Evolutionary conservation across 64 coral and sea anemone species (phyloP).

Genomic region (Astreopora myriophthalma): DNA sequence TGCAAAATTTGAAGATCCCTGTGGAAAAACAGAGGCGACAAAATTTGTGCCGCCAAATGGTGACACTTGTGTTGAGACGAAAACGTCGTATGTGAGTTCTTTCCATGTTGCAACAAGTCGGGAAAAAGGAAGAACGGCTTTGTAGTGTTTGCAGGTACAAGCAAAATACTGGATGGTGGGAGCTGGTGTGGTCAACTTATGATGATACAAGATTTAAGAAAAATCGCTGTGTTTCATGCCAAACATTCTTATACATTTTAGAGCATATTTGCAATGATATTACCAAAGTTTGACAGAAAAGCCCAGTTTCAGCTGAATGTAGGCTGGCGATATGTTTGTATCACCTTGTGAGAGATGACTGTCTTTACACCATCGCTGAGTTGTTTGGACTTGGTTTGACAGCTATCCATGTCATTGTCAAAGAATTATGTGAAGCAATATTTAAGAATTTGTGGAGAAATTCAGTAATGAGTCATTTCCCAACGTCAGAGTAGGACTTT

Average conservation of each 20-base stretch:
- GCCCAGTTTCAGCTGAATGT: too few species aligned
- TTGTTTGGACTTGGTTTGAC: background rate
- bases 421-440: conserved; percentile 9
- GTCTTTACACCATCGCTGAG: background rate
- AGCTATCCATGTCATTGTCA: background rate
- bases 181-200: too few species aligned
- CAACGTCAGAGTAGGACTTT: background rate
- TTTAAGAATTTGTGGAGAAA: background rate
- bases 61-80: background rate
- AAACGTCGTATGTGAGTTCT: background rate
- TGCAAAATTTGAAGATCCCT: background rate
- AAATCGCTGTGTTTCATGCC: too few species aligned
- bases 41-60: background rate
- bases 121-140: too few species aligned
- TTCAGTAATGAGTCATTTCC: background rate
- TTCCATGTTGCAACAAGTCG: background rate
- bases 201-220: too few species aligned
- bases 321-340: conserved; percentile 36
- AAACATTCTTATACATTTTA: too few species aligned
- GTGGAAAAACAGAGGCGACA: background rate
- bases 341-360: background rate
- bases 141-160: too few species aligned
- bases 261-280: too few species aligned
- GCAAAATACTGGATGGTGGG: too few species aligned
- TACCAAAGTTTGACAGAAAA: too few species aligned